Base-by-base conservation (phyloP, 2,888 invertebrate species). In the Zaprionus obscuricornis region DNA sequence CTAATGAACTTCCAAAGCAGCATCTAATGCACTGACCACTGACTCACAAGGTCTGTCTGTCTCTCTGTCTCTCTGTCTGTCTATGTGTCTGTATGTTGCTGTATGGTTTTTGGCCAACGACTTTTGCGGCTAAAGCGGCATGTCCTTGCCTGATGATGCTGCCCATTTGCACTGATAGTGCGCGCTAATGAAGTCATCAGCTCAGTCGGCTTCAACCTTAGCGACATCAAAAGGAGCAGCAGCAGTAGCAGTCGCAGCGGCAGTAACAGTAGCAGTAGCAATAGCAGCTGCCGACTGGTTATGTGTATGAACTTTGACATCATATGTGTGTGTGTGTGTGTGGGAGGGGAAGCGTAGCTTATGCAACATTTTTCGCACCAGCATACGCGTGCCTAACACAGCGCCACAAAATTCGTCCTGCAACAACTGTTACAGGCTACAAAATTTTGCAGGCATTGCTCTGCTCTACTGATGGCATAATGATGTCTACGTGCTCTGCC, bases 141-240 rank as follows among this genome's bases (percentile, higher is more conserved):
- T 51, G 34, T 49, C 45, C 52, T 36, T 59, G 36, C 59, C 42
- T 66, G 79, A 74, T 83, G 70, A 59, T 52, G 55, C 59, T 55
- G 67, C 46, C 58, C 78, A 73, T 78, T 76, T 76, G 69, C 67
- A 67, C 57, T 70, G 82, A 78, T 76, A 85, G 74, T 73, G 82
- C 56, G 73, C 85, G 82, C 74, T 85, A 82, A 82, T 85, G 81
- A 86, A 84, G 78, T 76, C 85, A 83, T 78, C 77, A 76, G 71
- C 72, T 34, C n/a, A n/a, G n/a, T n/a, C n/a, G n/a, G n/a, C n/a
- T n/a, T n/a, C n/a, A n/a, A n/a, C n/a, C n/a, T 55, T 64, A 63
- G 73, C 63, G 46, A 60, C 79, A 81, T 70, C 86, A 75, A 75
- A 72, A 68, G 56, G 63, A 67, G 26, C 39, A 10, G 49, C 26